A percentile compares a stretch with the other conserved stretches of the same genome.
These are phyloP conservation scores for Pissodes strobi DNA, from an alignment of 1,140 invertebrate genomes.

Conservation along the genomic window DNA sequence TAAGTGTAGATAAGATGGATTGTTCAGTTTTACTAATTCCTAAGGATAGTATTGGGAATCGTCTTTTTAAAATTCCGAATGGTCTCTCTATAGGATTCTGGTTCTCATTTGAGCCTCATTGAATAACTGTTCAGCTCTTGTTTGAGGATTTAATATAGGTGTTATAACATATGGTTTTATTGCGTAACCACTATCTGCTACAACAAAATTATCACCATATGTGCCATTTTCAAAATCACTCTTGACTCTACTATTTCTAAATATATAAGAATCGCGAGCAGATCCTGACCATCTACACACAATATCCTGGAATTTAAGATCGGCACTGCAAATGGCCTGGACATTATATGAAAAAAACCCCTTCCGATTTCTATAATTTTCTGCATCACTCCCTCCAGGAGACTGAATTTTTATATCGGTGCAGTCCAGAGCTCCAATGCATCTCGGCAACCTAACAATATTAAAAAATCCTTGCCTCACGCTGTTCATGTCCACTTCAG, in stretches of 20 bases:
- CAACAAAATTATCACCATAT: too few species aligned
- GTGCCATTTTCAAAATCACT: too few species aligned
- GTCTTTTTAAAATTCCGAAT: constrained; percentile 22
- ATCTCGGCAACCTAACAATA: background rate
- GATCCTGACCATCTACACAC: background rate
- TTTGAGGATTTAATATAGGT: background rate
- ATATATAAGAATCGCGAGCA: background rate
- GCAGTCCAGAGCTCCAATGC: too few species aligned
- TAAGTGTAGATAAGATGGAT: too few species aligned
- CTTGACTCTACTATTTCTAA: constrained; percentile 1
- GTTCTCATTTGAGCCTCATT: background rate
- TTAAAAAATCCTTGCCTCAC: too few species aligned
- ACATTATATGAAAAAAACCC: background rate
- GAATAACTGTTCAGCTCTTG: too few species aligned
- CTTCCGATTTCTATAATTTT: background rate
- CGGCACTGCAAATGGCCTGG: background rate
- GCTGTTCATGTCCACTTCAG: too few species aligned
- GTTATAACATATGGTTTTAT: too few species aligned
- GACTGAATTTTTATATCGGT: too few species aligned
- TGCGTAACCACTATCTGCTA: background rate
- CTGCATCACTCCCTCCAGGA: background rate
- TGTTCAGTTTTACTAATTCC: too few species aligned
- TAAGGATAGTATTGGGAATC: constrained; percentile 3
- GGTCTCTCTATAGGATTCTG: too few species aligned
- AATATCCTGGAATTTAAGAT: constrained; percentile 4